phyloP scores from a whole-genome alignment of 92 coral and sea anemone species.

The Paramuricea clavata region DNA sequence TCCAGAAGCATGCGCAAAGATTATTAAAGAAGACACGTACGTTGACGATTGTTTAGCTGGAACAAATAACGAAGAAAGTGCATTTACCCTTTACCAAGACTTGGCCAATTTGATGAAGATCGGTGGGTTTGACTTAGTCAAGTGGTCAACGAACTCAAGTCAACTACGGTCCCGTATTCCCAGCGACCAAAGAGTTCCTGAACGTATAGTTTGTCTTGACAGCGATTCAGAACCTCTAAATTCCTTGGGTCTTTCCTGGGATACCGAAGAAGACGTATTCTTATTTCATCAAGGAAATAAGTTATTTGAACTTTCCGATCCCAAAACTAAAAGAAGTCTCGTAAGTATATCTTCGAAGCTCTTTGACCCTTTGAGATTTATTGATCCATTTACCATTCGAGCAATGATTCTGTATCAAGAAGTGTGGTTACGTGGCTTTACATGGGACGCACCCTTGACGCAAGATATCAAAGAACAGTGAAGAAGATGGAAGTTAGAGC shows the following conservation, averaged over 20 bases:
- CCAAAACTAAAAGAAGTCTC: constrained; percentile 25
- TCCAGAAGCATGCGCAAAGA: constrained; percentile 55
- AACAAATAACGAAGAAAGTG: constrained; percentile 7
- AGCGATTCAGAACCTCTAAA: constrained; percentile 40
- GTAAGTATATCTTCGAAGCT: constrained; percentile 24
- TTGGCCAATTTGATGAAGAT: constrained; percentile 28
- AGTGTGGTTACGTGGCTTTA: background rate
- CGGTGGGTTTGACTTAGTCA: constrained; percentile 62
- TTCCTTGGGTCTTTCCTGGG: constrained; percentile 53
- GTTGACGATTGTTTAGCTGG: constrained; percentile 60
- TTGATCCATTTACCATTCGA: background rate
- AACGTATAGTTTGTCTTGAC: constrained; percentile 16
- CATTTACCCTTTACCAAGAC: constrained; percentile 33
- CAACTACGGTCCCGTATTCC: constrained; percentile 26
- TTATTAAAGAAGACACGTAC: constrained; percentile 40
- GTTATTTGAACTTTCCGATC: background rate
- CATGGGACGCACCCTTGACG: background rate
- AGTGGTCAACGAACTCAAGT: constrained; percentile 58
- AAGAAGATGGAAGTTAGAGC: background rate
- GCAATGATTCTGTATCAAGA: constrained; percentile 4
- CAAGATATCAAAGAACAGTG: background rate
- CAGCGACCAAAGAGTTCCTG: background rate
- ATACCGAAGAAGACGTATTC: constrained; percentile 18
- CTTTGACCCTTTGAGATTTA: constrained; percentile 15
- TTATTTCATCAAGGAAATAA: constrained; percentile 27